phyloP scores from a whole-genome alignment of 2,888 invertebrate species.

The Schizaphis graminum region DNA sequence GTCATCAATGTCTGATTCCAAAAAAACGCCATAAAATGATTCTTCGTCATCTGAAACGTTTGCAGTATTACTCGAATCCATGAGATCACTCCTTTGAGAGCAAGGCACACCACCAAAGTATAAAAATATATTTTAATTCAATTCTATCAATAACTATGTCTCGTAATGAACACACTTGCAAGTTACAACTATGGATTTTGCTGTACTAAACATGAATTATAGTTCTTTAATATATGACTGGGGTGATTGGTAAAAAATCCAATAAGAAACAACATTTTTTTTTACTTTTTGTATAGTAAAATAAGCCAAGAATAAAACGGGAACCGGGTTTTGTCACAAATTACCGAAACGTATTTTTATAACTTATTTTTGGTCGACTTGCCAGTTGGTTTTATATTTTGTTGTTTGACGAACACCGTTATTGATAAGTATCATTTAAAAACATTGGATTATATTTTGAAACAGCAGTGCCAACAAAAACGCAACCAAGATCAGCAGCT shows the following conservation, averaged over 20 bases:
- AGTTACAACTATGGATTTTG: neutral
- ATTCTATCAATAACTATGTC: neutral
- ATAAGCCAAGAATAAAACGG: neutral
- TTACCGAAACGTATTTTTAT: neutral
- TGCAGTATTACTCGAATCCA: neutral
- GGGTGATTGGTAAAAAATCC: neutral
- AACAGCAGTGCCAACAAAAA: slow-evolving; percentile 49
- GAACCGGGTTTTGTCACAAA: neutral
- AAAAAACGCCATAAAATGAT: slow-evolving; percentile 57
- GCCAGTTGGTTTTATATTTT: neutral
- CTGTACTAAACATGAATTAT: neutral
- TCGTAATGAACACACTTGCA: neutral
- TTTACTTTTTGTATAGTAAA: neutral
- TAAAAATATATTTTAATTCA: neutral
- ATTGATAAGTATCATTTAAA: slow-evolving; percentile 51
- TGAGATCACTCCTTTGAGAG: neutral
- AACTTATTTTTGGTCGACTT: neutral
- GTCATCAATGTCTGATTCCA: slow-evolving; percentile 13
- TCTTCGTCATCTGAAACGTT: slow-evolving; percentile 11
- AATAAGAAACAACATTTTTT: neutral
- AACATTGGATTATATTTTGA: slow-evolving; percentile 31
- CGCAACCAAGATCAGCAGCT: neutral
- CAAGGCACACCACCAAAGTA: neutral
- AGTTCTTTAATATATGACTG: no score
- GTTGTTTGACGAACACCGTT: slow-evolving; percentile 32